A percentile compares a stretch with the other conserved stretches of the same genome.
Conservation (phyloP, 2,113 vertebrate species). For the Erpornis zantholeuca region DNA sequence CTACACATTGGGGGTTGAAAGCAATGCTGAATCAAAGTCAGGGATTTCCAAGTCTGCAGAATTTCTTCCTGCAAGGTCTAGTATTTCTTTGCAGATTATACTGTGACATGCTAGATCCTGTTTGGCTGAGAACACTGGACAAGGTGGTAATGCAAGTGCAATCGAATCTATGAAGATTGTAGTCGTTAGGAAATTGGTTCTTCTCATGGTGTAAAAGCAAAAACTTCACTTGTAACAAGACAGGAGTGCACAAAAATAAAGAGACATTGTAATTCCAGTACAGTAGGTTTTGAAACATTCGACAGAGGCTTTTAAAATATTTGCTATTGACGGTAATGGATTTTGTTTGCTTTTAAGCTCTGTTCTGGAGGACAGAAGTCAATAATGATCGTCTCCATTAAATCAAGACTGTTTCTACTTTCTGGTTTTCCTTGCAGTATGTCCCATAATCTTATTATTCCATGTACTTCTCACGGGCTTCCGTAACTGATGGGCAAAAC, state of each 20-base stretch:
- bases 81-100: not conserved
- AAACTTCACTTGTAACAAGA: not conserved
- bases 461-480: not conserved
- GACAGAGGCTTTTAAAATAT: constrained; percentile 12
- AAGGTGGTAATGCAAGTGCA: not conserved
- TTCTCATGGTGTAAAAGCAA: not conserved
- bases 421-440: not conserved
- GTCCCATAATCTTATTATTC: constrained; percentile 4
- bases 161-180: not conserved
- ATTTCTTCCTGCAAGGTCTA: not conserved
- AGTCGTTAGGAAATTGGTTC: not conserved
- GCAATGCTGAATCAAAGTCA: not conserved
- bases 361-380: not conserved
- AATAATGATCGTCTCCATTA: constrained; percentile 5
- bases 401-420: constrained; percentile 18
- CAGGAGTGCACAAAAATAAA: not conserved
- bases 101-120: not conserved
- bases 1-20: not conserved
- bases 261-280: not conserved
- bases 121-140: not conserved
- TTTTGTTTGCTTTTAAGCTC: constrained; percentile 33
- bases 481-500: not conserved
- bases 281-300: not conserved
- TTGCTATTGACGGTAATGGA: not conserved
- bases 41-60: not conserved